Evolutionary conservation across 2,888 invertebrate genomes (phyloP).

Genomic region (Stratiomys singularior): DNA sequence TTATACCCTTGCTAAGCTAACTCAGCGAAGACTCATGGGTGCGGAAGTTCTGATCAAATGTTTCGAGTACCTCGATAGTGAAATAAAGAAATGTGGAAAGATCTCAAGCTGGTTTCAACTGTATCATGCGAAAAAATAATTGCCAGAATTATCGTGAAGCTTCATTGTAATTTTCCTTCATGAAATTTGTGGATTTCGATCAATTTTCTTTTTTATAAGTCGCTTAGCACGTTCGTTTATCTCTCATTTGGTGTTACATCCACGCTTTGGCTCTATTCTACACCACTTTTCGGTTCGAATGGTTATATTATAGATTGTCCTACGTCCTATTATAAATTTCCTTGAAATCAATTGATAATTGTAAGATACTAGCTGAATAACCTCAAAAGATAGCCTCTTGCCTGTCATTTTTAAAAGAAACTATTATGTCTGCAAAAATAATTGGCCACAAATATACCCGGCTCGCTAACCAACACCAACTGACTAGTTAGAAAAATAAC

Average conservation of each 20-base stretch:
- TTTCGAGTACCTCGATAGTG: too few relatives aligned
- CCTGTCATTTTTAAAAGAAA: constrained; percentile 22
- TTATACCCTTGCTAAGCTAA: too few relatives aligned
- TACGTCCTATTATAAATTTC: constrained; percentile 47
- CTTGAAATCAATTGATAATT: constrained; percentile 47
- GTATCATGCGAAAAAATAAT: constrained; percentile 51
- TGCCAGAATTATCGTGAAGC: constrained; percentile 48
- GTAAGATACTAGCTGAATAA: constrained; percentile 47
- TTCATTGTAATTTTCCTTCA: constrained; percentile 49
- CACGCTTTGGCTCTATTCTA: constrained; percentile 49
- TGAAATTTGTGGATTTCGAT: constrained; percentile 50
- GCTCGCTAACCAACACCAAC: neutral
- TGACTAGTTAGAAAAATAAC: neutral
- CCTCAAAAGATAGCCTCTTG: constrained; percentile 39
- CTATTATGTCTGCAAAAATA: neutral
- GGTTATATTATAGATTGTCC: constrained; percentile 50
- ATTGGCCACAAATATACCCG: neutral
- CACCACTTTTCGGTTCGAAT: constrained; percentile 49
- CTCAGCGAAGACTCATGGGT: too few relatives aligned
- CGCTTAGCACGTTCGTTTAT: constrained; percentile 46
- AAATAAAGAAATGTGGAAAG: too few relatives aligned
- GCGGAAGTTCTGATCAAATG: too few relatives aligned
- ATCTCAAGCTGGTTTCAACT: too few relatives aligned
- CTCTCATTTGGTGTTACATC: constrained; percentile 48
- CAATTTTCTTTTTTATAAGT: constrained; percentile 47